Base-by-base conservation (phyloP, 2,888 invertebrate species). In the Eugnorisma glareosa region DNA sequence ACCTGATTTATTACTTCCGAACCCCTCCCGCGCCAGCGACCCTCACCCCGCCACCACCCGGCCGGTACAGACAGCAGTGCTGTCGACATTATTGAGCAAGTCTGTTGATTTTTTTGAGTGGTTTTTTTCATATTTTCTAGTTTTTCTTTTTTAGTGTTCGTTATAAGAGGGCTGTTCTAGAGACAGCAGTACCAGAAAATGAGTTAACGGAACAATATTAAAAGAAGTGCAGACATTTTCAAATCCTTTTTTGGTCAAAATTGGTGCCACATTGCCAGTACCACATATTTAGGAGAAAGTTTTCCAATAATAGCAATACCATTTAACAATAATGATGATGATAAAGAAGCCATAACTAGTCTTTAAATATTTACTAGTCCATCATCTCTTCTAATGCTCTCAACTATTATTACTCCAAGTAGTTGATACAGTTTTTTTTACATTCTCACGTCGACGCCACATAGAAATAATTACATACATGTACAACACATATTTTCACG, bases 1-100 rank as follows among this genome's bases (percentile, higher is more conserved):
- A 95, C 94, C 96, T 96, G 96, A 96, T 96, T 96, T 96, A 96
- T 96, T 95, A 95, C 96, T 96, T 95, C 96, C 96, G 94, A 94
- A 89, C 90, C 84, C 82, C 88, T 82, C 89, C 88, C 85, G 82
- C 82, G 45, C 75, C 72, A 76, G 79, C 80, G 78, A 77, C 84
- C 78, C 77, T 71, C 78, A 67, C 78, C 79, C 79, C 83, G 81
- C 63, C 31, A 61, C 76, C 75, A 77, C 80, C 72, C 54, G 40
- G 45, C n/a, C 59, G 37, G 90, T 90, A 92, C 88, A 80, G 92
- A 89, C 88, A 91, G 92, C 92, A 92, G 77, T 70, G 18, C 54
- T 73, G 68, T 68, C 68, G 45, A 81, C 67, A 78, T 82, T 77
- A 71, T 75, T 66, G 68, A 66, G 61, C 64, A 63, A 86, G 70